Base-by-base conservation (phyloP, 2,113 vertebrate genomes). In the Chloroceryle aenea region DNA sequence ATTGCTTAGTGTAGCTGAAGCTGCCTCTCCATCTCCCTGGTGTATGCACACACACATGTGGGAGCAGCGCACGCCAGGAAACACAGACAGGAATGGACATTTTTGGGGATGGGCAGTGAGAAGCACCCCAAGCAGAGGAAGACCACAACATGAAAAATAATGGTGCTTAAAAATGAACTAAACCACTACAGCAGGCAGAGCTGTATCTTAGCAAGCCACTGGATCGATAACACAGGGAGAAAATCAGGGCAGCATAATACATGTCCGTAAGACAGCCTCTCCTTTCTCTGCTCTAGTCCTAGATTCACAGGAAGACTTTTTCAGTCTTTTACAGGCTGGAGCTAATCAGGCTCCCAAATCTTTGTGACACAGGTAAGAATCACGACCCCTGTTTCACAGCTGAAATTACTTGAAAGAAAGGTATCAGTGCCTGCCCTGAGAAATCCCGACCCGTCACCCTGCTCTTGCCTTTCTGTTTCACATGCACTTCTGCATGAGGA, bases 1-100 rank as follows among this genome's bases (percentile, higher is more conserved):
- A 99, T 99, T 99, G 99, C 98, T 98, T 98, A 98, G 98, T 98
- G 98, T 98, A 98, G 98, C 98, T 98, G 98, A 98, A 98, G 97
- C 97, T 97, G 96, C 96, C 93, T 87, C 96, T 95, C 95, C 81
- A 92, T 96, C 66, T 98, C 97, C 95, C 96, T 52, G 91, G 73
- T 82, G 92, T 85, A n/a, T 78, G 32, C 45, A 53, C 79, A 53
- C 79, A 63, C 69, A 80, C 63, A 89, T 36, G 87, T 29, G 80
- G 84, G 94, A 96, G 75, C 59, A 25, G 17, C 0, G 1, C 75
- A 34, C 1, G 23, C 90, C 91, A 40, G 17, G 81, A 87, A 85
- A 91, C 47, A 73, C 9, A 58, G 61, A 73, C 62, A 23, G 83
- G 81, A 72, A 53, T 19, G 81, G 36, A 66, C 63, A 15, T 63